Base-by-base conservation (phyloP, 2,113 vertebrate genomes). In the Elaphurus davidianus region DNA sequence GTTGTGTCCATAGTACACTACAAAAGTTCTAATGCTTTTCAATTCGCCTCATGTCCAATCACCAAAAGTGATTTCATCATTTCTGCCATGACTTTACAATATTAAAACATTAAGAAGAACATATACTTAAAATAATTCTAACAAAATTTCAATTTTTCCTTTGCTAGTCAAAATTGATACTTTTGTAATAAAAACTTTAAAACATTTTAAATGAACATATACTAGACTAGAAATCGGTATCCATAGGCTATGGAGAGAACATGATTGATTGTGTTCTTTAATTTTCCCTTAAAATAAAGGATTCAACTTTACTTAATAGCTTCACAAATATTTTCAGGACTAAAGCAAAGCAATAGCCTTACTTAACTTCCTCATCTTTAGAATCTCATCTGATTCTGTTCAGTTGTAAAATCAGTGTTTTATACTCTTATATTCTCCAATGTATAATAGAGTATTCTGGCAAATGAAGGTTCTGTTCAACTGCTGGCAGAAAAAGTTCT, bases 251-350 rank as follows among this genome's bases (percentile, higher is more conserved):
- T 57, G 85, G 78, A 94, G 28, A 92, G 94, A 97, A 96, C 74
- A 88, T 96, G 93, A 94, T 71, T 76, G 64, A 98, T 96, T 87
- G 54, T 97, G 12, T 87, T 97, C 79, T 96, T 98, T 98, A 92
- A 90, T 97, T 79, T 97, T 96, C 96, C 57, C 52, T 91, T 60
- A 81, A 36, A 83, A 94, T 83, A 96, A 54, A 43, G 47, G 4
- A 96, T 95, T 95, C 25, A 45, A 94, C 93, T 96, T 96, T 43
- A 79, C 83, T 94, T 74, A 87, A 47, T 30, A 78, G 43, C 43
- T 94, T 92, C 28, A 55, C 55, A 94, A 52, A 86, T 54, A 93
- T 78, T 89, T 97, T 96, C 89, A 90, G 81, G 33, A 13, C n/a
- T 91, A 91, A 88, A 36, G 43, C 83, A 93, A 93, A 59, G 15